Conservation (phyloP, 2,888 invertebrate genomes). For the Epinotia demarniana region DNA sequence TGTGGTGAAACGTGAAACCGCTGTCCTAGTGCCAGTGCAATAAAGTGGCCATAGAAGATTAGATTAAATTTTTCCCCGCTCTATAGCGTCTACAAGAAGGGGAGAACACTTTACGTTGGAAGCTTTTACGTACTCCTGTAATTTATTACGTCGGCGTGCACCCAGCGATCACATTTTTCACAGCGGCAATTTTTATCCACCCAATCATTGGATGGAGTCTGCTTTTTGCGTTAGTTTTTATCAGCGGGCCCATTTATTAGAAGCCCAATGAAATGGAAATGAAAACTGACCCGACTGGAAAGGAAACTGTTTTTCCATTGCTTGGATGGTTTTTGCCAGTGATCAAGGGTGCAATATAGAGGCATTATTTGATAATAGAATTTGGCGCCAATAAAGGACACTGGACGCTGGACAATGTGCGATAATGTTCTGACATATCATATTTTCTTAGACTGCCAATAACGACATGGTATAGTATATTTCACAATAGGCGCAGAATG, state of each 20-base stretch:
- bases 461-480: neutral
- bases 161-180: slow-evolving; percentile 62
- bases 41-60: slow-evolving; percentile 40
- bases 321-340: neutral
- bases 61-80: slow-evolving; percentile 42
- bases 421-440: neutral
- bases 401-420: neutral
- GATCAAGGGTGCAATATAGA: neutral
- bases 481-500: neutral
- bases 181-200: slow-evolving; percentile 61
- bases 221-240: slow-evolving; percentile 57
- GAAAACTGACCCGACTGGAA: slow-evolving; percentile 17
- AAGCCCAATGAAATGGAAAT: slow-evolving; percentile 34
- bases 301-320: neutral
- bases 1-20: slow-evolving; percentile 14
- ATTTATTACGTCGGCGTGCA: slow-evolving; percentile 64
- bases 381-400: neutral
- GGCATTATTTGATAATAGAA: neutral
- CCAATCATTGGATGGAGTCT: slow-evolving; percentile 62
- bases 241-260: slow-evolving; percentile 59
- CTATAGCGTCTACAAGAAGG: slow-evolving; percentile 48
- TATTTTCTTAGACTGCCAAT: neutral
- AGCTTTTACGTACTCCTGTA: slow-evolving; percentile 68
- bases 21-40: slow-evolving; percentile 33
- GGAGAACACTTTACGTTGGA: slow-evolving; percentile 53